A percentile compares a stretch with the other conserved stretches of the same genome.
phyloP scores from a whole-genome alignment of 2,113 vertebrate species.

The Oryzias melastigma region DNA sequence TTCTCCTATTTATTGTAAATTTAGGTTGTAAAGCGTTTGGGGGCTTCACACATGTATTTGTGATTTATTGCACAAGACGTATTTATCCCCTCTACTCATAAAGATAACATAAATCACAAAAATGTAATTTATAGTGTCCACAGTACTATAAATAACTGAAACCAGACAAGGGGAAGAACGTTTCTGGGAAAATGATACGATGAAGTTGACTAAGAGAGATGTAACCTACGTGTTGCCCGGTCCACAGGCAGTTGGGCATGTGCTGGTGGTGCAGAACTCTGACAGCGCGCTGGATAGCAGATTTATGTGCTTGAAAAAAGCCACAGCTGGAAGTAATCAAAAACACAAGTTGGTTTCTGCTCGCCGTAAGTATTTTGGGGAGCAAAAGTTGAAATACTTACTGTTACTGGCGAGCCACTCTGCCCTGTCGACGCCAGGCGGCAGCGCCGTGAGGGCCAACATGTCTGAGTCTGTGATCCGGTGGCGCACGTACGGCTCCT shows the following conservation, averaged over 20 bases:
- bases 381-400: slow-evolving; percentile 43
- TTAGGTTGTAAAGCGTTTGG: too few species aligned
- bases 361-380: not conserved
- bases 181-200: not conserved
- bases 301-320: slow-evolving; percentile 82
- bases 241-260: slow-evolving; percentile 76
- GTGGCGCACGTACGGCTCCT: slow-evolving; percentile 66
- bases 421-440: slow-evolving; percentile 70
- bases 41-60: too few species aligned
- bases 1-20: too few species aligned
- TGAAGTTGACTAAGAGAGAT: not conserved
- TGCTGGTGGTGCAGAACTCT: slow-evolving; percentile 78
- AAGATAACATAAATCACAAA: too few species aligned
- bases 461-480: slow-evolving; percentile 65
- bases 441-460: slow-evolving; percentile 60
- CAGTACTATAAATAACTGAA: too few species aligned
- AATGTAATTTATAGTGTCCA: too few species aligned
- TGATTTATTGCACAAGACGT: too few species aligned
- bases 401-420: slow-evolving; percentile 82
- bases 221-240: slow-evolving; percentile 73
- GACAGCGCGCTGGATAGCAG: slow-evolving; percentile 78
- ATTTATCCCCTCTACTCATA: too few species aligned
- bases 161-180: not conserved
- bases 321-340: slow-evolving; percentile 68
- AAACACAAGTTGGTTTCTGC: not conserved